These are phyloP conservation scores for Bellardia bayeri DNA, from an alignment of 2,888 invertebrate genomes.

Conservation along the genomic window DNA sequence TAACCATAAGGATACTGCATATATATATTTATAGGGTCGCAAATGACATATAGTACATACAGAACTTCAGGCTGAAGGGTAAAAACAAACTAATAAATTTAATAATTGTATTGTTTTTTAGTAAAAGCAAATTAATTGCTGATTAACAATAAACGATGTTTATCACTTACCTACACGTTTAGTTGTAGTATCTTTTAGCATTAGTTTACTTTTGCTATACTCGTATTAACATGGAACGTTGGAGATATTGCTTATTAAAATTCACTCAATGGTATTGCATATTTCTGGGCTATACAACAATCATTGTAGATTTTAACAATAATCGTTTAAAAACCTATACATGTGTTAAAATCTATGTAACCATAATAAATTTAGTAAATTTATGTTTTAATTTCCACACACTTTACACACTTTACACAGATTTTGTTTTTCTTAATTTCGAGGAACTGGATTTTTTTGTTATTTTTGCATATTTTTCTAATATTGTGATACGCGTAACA, in stretches of 20 bases:
- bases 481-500: neutral
- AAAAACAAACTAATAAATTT: no score
- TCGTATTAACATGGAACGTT: neutral
- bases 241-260: neutral
- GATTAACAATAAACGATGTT: neutral
- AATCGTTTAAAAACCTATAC: neutral
- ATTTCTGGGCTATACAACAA: conserved; percentile 23
- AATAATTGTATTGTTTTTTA: no score
- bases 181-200: neutral
- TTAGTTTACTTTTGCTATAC: neutral
- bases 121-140: neutral
- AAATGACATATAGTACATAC: no score
- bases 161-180: neutral
- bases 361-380: neutral
- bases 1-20: no score
- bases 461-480: neutral
- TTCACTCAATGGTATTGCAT: conserved; percentile 12
- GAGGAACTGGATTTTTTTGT: neutral
- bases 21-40: no score
- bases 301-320: neutral
- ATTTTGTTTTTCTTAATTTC: neutral
- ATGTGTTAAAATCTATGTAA: neutral
- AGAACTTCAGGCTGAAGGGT: no score
- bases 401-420: neutral
- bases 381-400: neutral